Evolutionary conservation across 2,888 invertebrate genomes (phyloP), one percentile per base, ranked within the genome.

Genomic region (Panopea generosa): DNA sequence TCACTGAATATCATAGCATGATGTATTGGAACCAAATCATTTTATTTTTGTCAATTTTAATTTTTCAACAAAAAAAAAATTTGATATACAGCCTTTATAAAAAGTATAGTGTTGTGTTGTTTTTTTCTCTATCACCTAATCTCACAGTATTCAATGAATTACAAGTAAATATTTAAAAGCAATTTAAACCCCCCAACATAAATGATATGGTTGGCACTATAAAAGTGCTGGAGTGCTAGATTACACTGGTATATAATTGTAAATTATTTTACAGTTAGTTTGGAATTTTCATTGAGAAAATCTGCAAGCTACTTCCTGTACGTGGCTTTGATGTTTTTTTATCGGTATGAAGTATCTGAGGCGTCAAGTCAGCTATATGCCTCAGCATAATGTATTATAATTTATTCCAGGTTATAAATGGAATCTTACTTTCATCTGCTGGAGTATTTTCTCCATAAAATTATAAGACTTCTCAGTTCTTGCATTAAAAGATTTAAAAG

Each of bases 221-320:
- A n/a, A 18, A 45, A 16, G 20, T 45, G 45, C 20, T 45, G 45
- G 6, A 16, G 45, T 16, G 16, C 16, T 9, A n/a, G 4, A 45
- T 45, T 45, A 45, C 45, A 45, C 16, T 20, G 20, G 45, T 55
- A 55, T 55, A 70, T 70, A 65, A 57, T 56, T 49, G 50, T 57
- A 57, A 70, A 70, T 61, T 40, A 61, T 59, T 69, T 70, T 65
- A 75, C 75, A 69, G 75, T 75, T 65, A 75, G 33, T 40, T 22
- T 53, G 33, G 38, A 66, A 56, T 40, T 66, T 75, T 61, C 69
- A 70, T 70, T 50, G 65, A 75, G 65, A 65, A 75, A 70, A 61
- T 49, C 69, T 49, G 60, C 66, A 65, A 57, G 66, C 18, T 11
- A 70, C 57, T 75, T 70, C 69, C 69, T 75, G 69, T 56, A 43